Evolutionary conservation across 2,113 vertebrate species (phyloP).

Genomic region (Machaerirhynchus nigripectus): DNA sequence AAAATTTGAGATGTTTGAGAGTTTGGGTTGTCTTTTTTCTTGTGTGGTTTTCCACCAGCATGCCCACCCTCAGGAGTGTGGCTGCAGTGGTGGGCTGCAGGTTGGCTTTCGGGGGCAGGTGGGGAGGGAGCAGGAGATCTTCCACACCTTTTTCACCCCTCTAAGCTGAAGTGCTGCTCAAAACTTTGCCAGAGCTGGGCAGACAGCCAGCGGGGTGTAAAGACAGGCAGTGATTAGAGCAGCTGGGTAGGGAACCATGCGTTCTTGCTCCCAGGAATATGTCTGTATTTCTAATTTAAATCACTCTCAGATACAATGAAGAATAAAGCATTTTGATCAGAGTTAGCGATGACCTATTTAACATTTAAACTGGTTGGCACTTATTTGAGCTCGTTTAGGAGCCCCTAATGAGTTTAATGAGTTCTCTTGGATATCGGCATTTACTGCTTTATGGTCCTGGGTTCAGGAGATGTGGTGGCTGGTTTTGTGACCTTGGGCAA

Average conservation of each 20-base stretch:
- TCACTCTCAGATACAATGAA: constrained; percentile 28
- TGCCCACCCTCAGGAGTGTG: neutral
- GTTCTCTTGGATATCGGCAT: constrained; percentile 70
- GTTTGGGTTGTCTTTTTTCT: neutral
- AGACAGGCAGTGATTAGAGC: neutral
- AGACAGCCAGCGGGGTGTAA: neutral
- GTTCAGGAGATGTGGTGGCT: neutral
- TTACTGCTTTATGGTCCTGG: constrained; percentile 48
- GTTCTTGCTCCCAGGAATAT: constrained; percentile 31
- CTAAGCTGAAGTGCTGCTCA: neutral
- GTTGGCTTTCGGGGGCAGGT: neutral
- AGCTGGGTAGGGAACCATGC: neutral
- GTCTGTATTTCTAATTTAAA: constrained; percentile 40
- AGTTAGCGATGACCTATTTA: constrained; percentile 63
- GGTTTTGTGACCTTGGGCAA: constrained; percentile 25
- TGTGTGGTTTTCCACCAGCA: neutral
- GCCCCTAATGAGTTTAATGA: constrained; percentile 68
- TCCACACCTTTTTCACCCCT: neutral
- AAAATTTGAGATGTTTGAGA: neutral
- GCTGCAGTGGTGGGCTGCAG: neutral
- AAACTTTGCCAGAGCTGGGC: neutral
- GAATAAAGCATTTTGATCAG: constrained; percentile 64
- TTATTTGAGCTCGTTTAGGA: constrained; percentile 58
- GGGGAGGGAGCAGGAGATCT: neutral
- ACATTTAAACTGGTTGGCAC: constrained; percentile 70